Percentiles rank a stretch among this genome's conserved stretches.
These are phyloP conservation scores for Anastrepha ludens DNA, from an alignment of 1,140 invertebrate species.

Conservation along the genomic window DNA sequence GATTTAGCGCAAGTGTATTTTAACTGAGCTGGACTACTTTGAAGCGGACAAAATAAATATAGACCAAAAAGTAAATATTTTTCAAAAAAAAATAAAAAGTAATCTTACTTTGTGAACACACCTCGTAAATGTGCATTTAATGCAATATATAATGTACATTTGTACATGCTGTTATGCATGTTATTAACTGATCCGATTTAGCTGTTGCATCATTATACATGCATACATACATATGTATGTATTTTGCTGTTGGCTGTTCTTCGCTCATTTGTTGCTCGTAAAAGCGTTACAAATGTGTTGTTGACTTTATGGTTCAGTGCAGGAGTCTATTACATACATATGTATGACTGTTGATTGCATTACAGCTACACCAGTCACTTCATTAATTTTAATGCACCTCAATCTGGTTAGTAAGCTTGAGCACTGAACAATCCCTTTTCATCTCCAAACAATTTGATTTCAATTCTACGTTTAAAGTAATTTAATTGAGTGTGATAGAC, in stretches of 20 bases:
- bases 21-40: no score
- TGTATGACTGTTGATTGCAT: constrained; percentile 11
- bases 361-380: background rate
- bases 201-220: constrained; percentile 8
- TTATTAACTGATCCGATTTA: constrained; percentile 23
- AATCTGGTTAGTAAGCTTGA: background rate
- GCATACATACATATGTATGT: background rate
- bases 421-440: no score
- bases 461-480: background rate
- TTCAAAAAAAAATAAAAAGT: no score
- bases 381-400: background rate
- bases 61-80: no score
- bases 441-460: no score
- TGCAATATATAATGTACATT: no score
- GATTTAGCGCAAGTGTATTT: no score
- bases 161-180: no score
- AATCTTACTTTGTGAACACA: no score
- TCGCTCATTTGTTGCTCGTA: constrained; percentile 24
- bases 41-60: no score
- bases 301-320: constrained; percentile 23
- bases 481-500: background rate
- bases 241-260: background rate
- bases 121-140: no score
- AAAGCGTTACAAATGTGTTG: constrained; percentile 38
- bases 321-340: background rate